These are phyloP conservation scores for Caerostris darwini DNA, from an alignment of 1,140 invertebrate genomes.

Conservation along the genomic window DNA sequence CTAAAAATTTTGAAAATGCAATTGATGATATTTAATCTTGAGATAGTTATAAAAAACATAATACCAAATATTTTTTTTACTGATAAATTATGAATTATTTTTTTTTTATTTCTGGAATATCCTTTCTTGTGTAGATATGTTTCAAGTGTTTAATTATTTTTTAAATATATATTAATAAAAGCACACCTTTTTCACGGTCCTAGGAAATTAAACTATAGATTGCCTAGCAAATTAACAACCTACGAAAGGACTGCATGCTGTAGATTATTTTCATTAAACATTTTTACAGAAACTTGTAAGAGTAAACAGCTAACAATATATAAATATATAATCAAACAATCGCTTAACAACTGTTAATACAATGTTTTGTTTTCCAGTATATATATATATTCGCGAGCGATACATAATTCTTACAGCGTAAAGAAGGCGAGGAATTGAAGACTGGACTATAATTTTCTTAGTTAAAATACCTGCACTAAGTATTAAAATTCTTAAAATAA, in stretches of 20 bases:
- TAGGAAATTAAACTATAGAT: not conserved
- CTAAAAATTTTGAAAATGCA: no score
- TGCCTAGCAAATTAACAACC: not conserved
- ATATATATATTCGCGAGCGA: slow-evolving; percentile 40
- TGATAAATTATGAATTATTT: no score
- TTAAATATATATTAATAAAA: not conserved
- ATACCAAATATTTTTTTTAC: no score
- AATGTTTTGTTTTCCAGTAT: slow-evolving; percentile 77
- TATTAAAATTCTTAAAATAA: slow-evolving; percentile 65
- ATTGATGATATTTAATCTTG: no score
- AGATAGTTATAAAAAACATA: no score
- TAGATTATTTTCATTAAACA: not conserved
- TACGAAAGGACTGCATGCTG: slow-evolving; percentile 5
- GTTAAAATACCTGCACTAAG: slow-evolving; percentile 51
- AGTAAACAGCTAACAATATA: slow-evolving; percentile 67
- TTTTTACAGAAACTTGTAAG: slow-evolving; percentile 33
- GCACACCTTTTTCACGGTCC: not conserved
- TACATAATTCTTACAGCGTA: not conserved
- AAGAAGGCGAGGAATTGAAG: slow-evolving; percentile 31
- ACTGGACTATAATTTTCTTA: slow-evolving; percentile 8
- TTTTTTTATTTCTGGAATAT: no score
- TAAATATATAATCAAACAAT: slow-evolving; percentile 70
- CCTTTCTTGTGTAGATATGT: no score
- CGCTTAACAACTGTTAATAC: slow-evolving; percentile 69
- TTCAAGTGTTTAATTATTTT: no score